phyloP scores from a whole-genome alignment of 2,113 vertebrate species.

The Perca flavescens region DNA sequence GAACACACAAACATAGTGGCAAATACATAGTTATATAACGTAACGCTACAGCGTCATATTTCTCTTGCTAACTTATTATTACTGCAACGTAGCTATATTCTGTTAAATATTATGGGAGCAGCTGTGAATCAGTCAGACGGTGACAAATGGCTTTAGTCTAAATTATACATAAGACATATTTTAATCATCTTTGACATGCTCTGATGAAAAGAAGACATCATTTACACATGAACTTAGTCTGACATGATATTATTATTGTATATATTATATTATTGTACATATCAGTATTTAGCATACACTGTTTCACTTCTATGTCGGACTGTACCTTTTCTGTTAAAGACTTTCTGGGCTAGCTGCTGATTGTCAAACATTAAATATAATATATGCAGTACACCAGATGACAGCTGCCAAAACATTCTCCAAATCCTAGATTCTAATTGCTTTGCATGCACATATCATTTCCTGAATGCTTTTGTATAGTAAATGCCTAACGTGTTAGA shows the following conservation, averaged over 20 bases:
- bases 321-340: neutral
- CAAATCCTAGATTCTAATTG: neutral
- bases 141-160: neutral
- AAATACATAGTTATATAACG: too few species aligned
- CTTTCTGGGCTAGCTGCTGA: neutral
- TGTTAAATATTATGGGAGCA: neutral
- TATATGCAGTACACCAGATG: neutral
- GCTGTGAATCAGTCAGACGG: neutral
- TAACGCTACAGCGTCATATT: too few species aligned
- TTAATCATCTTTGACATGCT: too few species aligned
- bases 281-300: too few species aligned
- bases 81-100: neutral
- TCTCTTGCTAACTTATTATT: neutral
- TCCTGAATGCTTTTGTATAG: neutral
- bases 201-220: too few species aligned
- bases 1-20: too few species aligned
- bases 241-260: too few species aligned
- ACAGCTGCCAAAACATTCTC: neutral
- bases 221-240: too few species aligned
- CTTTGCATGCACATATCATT: neutral
- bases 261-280: too few species aligned
- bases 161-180: too few species aligned
- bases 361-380: neutral
- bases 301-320: too few species aligned
- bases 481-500: neutral